Conservation (phyloP, 2,113 vertebrate species). For the Cyprinodon brontotheroides region DNA sequence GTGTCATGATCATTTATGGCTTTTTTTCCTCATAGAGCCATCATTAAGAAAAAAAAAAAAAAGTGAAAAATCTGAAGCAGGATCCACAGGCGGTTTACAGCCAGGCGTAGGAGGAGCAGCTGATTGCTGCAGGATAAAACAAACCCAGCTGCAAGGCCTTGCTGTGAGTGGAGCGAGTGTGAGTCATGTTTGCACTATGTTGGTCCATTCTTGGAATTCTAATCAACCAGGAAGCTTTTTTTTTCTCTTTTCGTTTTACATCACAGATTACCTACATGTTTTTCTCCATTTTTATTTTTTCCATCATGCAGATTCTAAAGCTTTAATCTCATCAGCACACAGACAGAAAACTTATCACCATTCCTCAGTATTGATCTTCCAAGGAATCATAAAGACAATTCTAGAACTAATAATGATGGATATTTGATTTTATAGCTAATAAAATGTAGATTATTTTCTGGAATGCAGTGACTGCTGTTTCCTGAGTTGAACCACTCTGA, state of each 20-base stretch:
- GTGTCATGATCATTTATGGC: constrained; percentile 17
- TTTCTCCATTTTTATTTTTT: not conserved
- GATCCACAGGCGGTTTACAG: constrained; percentile 26
- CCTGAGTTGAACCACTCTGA: constrained; percentile 46
- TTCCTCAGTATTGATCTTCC: not conserved
- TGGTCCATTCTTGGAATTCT: not conserved
- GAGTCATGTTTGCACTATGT: constrained; percentile 22
- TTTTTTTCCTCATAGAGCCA: constrained; percentile 7
- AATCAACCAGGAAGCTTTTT: constrained; percentile 2
- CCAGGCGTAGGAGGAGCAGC: constrained; percentile 3
- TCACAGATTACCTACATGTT: not conserved
- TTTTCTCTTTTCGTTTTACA: not conserved
- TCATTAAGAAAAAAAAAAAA: constrained; percentile 11
- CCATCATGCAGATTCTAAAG: not conserved
- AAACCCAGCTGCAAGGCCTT: constrained; percentile 15
- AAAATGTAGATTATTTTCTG: not conserved
- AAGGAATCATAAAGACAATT: not conserved
- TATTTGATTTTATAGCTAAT: constrained; percentile 4
- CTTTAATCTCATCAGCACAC: not conserved
- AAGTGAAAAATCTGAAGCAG: constrained; percentile 33
- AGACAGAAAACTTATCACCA: not conserved
- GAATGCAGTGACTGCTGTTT: constrained; percentile 30
- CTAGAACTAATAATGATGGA: not conserved
- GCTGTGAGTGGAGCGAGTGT: not conserved
- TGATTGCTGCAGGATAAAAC: constrained; percentile 22